Evolutionary conservation across 1,140 invertebrate genomes (phyloP), one percentile per base, ranked within the genome.

Genomic region (Orussus abietinus): DNA sequence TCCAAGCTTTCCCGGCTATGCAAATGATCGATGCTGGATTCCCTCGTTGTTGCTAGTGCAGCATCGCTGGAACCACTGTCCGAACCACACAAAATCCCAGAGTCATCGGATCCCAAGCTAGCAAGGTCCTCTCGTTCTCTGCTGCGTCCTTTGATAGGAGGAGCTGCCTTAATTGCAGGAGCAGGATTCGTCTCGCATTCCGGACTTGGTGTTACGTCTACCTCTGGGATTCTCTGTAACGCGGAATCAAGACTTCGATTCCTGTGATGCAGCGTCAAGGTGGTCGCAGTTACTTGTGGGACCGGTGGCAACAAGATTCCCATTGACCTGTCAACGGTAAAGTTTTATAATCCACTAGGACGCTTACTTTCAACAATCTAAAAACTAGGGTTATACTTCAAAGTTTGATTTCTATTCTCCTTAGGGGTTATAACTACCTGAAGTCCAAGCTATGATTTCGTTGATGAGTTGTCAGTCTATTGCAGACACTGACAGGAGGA

Each of bases 191-290:
- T 71, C 51, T 81, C 82, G 52, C 81, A 82, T 70, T 89, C 86
- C 38, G 86, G 85, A 68, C 85, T 90, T 5, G 83, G 83, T 13
- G 83, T 85, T 10, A 84, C 81, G 66, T 87, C 85, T 13, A 90
- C 86, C 75, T 90, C 88, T 13, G 88, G 88, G 49, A 91, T 91
- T 60, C 86, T 75, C 62, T 90, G 88, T 29, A 91, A 72, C 13
- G 88, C 89, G 34, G 88, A 92, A 66, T 93, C 90, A 57, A 92
- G 69, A 58, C 88, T 91, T 37, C 89, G 81, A 73, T 93, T 92
- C 47, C 89, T 79, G 65, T 92, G 89, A 62, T 92, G 90, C 46
- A 85, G 77, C 4, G 81, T 83, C 39, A 80, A 54, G 15, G 74
- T 74, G 7, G 72, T 67, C 39, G 69, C 63, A 5, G 64, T 69